Evolutionary conservation across 2,888 invertebrate species (phyloP), one percentile per base, ranked within the genome.

Genomic region (Dryobota labecula): DNA sequence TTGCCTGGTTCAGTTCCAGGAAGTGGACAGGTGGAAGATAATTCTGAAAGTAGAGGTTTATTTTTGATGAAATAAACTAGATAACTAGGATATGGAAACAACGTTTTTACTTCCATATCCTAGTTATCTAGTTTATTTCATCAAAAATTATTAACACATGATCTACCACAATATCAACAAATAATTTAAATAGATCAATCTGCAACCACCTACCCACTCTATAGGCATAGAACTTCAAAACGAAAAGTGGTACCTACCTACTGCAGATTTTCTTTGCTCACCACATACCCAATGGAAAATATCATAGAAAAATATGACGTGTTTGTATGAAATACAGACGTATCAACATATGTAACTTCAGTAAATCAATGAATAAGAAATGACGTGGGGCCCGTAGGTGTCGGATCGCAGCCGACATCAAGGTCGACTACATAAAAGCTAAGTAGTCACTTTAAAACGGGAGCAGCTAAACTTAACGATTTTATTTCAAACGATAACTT

Each of bases 361-460:
- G 72, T 82, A 86, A 86, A 86, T 82, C 84, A 82, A 82, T 88
- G 88, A 89, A 89, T 89, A 87, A 86, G 71, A 87, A 87, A 85
- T 82, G 62, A 81, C 73, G 82, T 80, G 86, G 77, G 85, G 87
- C 85, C 86, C 85, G 78, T 65, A 86, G 84, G 84, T 86, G 85
- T 80, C 72, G 67, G 65, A 70, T 76, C 61, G 79, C 73, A 80
- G 75, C 57, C 82, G 63, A 75, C 70, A 73, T 86, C 92, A 90
- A 90, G 89, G 89, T 74, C 86, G 83, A 78, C 82, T 80, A 80
- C 70, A 68, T 71, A 74, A 47, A 73, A 73, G 54, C 64, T 69
- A n/a, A n/a, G n/a, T n/a, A 66, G 76, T 68, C 63, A 73, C 33
- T 74, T 80, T 73, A 65, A 82, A 86, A 78, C 53, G 24, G 38